Evolutionary conservation across 2,797 vertebrate species (phyloP).

Genomic region (Hirundo rustica): DNA sequence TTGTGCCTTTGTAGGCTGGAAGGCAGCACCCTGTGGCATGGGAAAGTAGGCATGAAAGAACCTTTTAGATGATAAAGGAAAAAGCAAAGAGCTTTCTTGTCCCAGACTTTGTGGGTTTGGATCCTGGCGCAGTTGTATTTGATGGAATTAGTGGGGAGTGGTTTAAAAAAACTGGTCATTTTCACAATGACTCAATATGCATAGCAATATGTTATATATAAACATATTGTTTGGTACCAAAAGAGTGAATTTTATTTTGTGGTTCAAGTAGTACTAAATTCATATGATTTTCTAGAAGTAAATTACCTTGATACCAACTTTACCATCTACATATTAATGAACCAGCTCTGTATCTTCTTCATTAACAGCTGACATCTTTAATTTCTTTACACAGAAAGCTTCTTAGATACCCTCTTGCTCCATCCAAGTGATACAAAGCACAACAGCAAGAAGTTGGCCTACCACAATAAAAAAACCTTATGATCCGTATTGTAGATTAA

Average conservation of each 20-base stretch:
- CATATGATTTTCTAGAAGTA: not conserved
- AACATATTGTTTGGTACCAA: not conserved
- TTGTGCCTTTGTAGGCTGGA: not conserved
- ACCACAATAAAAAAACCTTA: not conserved
- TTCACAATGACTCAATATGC: not conserved
- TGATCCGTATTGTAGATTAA: not conserved
- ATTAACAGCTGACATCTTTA: not conserved
- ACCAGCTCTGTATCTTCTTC: not conserved
- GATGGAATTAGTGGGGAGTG: not conserved
- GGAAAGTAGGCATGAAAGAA: not conserved
- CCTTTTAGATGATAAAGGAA: not conserved
- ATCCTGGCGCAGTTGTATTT: not conserved
- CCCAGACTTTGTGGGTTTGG: not conserved
- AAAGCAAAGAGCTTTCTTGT: not conserved
- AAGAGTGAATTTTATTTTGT: not conserved
- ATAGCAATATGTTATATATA: not conserved
- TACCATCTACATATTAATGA: not conserved
- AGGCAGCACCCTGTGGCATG: not conserved
- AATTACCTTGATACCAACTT: not conserved
- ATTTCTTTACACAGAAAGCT: not conserved
- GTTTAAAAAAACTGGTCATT: not conserved
- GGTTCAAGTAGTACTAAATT: not conserved
- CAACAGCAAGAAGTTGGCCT: not conserved
- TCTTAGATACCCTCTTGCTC: not conserved
- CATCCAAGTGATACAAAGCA: not conserved